A percentile compares a stretch with the other conserved stretches of the same genome.
These are phyloP conservation scores for Abscondita cerata DNA, from an alignment of 2,888 invertebrate species.

Conservation along the genomic window DNA sequence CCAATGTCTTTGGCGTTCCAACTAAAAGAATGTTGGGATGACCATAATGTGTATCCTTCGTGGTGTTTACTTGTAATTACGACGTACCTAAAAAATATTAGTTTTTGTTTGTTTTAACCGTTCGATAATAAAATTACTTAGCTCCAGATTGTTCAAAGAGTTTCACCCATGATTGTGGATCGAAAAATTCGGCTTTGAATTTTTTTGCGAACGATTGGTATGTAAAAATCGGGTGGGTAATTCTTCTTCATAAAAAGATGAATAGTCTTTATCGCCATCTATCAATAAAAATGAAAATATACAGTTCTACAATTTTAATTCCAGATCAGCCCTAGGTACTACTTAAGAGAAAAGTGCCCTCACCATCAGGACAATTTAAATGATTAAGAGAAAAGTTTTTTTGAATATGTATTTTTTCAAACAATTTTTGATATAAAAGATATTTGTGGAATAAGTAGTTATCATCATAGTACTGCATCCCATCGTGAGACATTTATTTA, in stretches of 20 bases:
- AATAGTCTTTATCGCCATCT: too few relatives aligned
- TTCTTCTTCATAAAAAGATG: slow-evolving; percentile 82
- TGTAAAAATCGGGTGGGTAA: slow-evolving; percentile 80
- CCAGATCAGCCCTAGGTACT: too few relatives aligned
- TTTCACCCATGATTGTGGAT: slow-evolving; percentile 80
- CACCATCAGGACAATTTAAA: too few relatives aligned
- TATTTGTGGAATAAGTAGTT: too few relatives aligned
- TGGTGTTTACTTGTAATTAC: slow-evolving; percentile 89
- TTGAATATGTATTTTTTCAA: too few relatives aligned
- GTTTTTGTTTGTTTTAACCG: neutral
- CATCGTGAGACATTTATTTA: too few relatives aligned
- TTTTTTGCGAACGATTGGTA: slow-evolving; percentile 89
- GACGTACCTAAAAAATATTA: slow-evolving; percentile 66
- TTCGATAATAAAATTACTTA: slow-evolving; percentile 63
- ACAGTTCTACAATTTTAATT: too few relatives aligned
- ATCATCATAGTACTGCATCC: too few relatives aligned
- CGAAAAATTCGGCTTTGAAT: slow-evolving; percentile 86
- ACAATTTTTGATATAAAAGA: too few relatives aligned
- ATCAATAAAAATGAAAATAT: too few relatives aligned
- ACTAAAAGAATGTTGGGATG: slow-evolving; percentile 80
- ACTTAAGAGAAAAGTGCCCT: too few relatives aligned
- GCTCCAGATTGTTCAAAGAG: slow-evolving; percentile 83
- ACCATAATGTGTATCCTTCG: slow-evolving; percentile 86
- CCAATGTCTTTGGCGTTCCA: slow-evolving; percentile 85
- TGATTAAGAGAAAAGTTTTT: too few relatives aligned